Conservation (phyloP, 2,797 vertebrate genomes). For the Columba guinea region DNA sequence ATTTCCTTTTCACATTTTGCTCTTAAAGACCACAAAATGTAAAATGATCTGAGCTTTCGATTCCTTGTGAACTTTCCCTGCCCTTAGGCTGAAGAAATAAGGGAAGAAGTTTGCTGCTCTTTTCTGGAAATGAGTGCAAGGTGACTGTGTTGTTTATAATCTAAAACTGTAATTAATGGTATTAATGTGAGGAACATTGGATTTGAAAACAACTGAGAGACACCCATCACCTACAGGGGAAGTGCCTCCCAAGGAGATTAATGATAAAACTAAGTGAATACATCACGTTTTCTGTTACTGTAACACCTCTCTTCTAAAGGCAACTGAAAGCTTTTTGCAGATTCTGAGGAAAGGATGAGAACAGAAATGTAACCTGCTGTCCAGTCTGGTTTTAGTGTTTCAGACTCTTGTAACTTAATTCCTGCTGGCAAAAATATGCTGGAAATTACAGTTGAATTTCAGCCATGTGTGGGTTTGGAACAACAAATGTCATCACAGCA, state of each 20-base stretch:
- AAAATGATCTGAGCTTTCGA: background rate
- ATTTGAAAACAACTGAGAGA: background rate
- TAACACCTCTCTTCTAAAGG: background rate
- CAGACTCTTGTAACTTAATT: background rate
- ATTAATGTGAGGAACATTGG: background rate
- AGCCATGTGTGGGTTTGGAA: background rate
- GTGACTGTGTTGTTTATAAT: background rate
- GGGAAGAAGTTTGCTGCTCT: background rate
- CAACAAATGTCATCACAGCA: background rate
- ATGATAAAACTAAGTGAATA: background rate
- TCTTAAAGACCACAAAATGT: background rate
- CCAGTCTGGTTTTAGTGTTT: background rate
- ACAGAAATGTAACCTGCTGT: background rate
- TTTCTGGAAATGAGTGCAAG: conserved; percentile 16
- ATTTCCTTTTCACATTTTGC: conserved; percentile 31
- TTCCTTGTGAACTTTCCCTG: background rate
- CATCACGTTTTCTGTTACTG: background rate
- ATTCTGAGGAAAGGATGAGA: background rate
- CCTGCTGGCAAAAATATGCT: background rate
- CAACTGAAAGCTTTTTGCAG: background rate
- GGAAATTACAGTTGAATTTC: background rate
- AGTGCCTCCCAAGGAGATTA: background rate
- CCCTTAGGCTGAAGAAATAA: conserved; percentile 5
- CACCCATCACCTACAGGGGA: background rate
- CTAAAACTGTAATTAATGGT: background rate